Conservation (phyloP, 2,888 invertebrate genomes). For the Cyclophora albipunctata region DNA sequence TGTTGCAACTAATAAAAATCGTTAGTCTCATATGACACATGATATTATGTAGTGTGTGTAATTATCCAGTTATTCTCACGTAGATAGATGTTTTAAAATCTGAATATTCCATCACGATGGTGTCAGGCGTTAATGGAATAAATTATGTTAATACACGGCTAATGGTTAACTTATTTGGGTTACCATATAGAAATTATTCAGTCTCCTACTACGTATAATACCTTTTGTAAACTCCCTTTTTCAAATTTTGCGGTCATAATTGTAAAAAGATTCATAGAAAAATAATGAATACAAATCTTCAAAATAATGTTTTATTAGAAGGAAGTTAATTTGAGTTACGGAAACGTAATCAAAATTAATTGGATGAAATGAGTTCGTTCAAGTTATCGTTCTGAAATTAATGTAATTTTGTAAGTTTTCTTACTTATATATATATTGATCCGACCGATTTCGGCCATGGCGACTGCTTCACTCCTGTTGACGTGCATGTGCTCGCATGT, state of each 20-base stretch:
- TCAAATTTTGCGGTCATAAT: not conserved
- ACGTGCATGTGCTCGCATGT: too few species aligned
- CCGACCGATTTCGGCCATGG: too few species aligned
- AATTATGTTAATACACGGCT: constrained; percentile 30
- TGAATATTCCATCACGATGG: constrained; percentile 18
- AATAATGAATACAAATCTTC: not conserved
- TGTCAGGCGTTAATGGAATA: constrained; percentile 27
- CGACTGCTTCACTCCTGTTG: too few species aligned
- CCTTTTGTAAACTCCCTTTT: not conserved
- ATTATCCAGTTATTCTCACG: too few species aligned
- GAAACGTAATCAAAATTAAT: too few species aligned
- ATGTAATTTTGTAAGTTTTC: too few species aligned
- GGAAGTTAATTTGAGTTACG: not conserved
- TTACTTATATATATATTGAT: too few species aligned
- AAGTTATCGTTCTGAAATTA: too few species aligned
- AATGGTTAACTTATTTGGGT: constrained; percentile 26
- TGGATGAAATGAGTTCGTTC: too few species aligned
- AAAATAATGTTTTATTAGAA: not conserved
- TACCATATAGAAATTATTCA: constrained; percentile 8
- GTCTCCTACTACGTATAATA: not conserved
- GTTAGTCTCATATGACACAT: too few species aligned
- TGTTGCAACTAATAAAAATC: too few species aligned
- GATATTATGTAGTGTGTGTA: too few species aligned
- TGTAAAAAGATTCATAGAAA: not conserved
- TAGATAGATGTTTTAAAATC: constrained; percentile 13